These are phyloP conservation scores for Leptinotarsa lineolata DNA, from an alignment of 1,140 invertebrate genomes.

Conservation along the genomic window DNA sequence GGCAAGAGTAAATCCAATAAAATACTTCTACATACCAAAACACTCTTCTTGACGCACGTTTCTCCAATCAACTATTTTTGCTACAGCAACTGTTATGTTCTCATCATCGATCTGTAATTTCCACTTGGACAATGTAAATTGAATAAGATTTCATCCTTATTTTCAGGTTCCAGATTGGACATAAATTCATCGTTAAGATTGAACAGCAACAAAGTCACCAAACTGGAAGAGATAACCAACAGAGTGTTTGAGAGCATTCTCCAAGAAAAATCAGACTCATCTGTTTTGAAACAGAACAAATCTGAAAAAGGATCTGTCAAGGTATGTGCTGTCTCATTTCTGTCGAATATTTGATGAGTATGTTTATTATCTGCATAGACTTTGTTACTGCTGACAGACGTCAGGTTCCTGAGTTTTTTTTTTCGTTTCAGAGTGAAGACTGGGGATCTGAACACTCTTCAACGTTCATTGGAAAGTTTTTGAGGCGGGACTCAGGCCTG, in stretches of 20 bases:
- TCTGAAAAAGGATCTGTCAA: slow-evolving; percentile 66
- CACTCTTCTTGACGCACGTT: too few species aligned
- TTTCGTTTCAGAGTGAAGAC: slow-evolving; percentile 68
- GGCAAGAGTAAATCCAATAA: too few species aligned
- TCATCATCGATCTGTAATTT: too few species aligned
- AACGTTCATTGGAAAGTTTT: slow-evolving; percentile 70
- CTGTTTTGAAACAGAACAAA: slow-evolving; percentile 47
- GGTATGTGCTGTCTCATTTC: slow-evolving; percentile 54
- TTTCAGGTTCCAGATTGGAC: slow-evolving; percentile 23
- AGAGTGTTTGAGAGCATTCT: slow-evolving; percentile 82
- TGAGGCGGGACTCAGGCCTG: slow-evolving; percentile 66
- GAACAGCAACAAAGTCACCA: slow-evolving; percentile 37
- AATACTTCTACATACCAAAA: too few species aligned
- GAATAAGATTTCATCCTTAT: background rate
- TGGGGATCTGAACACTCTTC: slow-evolving; percentile 74
- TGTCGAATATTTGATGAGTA: background rate
- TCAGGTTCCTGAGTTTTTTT: background rate
- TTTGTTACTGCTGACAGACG: too few species aligned
- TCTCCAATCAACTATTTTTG: too few species aligned
- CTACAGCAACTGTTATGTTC: too few species aligned
- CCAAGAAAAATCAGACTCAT: slow-evolving; percentile 66
- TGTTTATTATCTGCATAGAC: too few species aligned
- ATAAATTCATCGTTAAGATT: slow-evolving; percentile 30
- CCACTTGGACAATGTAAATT: too few species aligned
- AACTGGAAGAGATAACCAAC: slow-evolving; percentile 82